Evolutionary conservation across 2,888 invertebrate species (phyloP), one percentile per base, ranked within the genome.

Genomic region (Lasioglossum lativentre): DNA sequence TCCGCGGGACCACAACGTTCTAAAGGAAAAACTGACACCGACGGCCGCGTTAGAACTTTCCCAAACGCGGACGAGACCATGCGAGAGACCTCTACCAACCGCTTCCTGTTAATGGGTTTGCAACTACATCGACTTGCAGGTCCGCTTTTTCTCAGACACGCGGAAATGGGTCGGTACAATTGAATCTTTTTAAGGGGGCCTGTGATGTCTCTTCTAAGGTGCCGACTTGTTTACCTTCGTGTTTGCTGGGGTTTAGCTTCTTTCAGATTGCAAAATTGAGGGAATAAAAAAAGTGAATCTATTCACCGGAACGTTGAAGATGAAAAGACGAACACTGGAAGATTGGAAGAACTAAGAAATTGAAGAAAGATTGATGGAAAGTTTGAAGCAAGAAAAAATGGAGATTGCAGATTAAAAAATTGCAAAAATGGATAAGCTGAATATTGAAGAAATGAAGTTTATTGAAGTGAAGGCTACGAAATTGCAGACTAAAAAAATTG

Each of bases 1-100:
- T 12, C 14, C 40, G 12, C 38, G 30, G 34, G 52, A 38, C 27
- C 52, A 19, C 75, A 63, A 78, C 34, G 19, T 70, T 68, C 71
- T 72, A 71, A n/a, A 77, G 86, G 86, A 79, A 89, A 89, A 89
- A 87, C 85, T 79, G 74, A 78, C 85, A 78, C 78, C 71, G 66
- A 34, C 14, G 73, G 27, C 34, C 75, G 74, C n/a, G 78, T 77
- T 84, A 83, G 70, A 75, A 80, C 72, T 85, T 86, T 85, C 59
- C 86, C 78, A 85, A 86, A 85, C 80, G 85, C 79, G 85, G 79
- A 68, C 30, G 59, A 47, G 30, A 34, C 63, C 40, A 52, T 52
- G 82, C 42, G 14, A 27, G 14, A 27, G 27, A 63, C 59, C 23
- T 75, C 75, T 80, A 75, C n/a, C 80, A 56, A 42, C 68, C 30